phyloP scores from a whole-genome alignment of 1,140 invertebrate genomes.

The Drosophila lacteicornis region DNA sequence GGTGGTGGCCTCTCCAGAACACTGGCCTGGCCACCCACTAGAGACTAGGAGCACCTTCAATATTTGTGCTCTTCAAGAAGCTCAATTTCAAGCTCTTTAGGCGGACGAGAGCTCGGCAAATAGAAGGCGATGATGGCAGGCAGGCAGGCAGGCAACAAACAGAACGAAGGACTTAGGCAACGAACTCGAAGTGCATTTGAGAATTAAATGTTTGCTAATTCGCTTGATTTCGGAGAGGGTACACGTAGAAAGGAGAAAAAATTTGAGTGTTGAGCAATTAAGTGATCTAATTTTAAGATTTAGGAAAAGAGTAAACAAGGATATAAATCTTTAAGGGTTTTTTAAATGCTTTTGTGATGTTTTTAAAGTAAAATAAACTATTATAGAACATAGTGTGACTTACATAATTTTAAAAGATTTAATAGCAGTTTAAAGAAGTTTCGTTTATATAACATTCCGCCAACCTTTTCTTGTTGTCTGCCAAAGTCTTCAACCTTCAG shows the following conservation, averaged over 20 bases:
- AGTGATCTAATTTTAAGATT: background rate
- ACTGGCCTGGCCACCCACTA: constrained; percentile 31
- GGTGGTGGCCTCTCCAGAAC: background rate
- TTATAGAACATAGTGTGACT: no score
- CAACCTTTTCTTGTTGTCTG: background rate
- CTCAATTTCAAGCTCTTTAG: constrained; percentile 75
- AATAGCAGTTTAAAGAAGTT: background rate
- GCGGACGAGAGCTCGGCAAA: constrained; percentile 33
- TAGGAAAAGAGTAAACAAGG: background rate
- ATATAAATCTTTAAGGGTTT: no score
- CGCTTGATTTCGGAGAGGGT: constrained; percentile 57
- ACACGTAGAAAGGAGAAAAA: constrained; percentile 34
- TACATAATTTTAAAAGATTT: no score
- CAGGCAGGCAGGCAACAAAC: constrained; percentile 30
- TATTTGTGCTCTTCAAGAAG: constrained; percentile 49
- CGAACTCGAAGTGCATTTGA: constrained; percentile 72
- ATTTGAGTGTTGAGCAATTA: constrained; percentile 15
- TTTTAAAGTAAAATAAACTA: no score
- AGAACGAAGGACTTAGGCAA: constrained; percentile 74
- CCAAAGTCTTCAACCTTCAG: constrained; percentile 8
- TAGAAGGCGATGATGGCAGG: constrained; percentile 12
- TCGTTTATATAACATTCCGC: background rate
- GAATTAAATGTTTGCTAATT: constrained; percentile 78
- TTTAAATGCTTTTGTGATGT: background rate
- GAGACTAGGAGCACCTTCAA: constrained; percentile 26